phyloP scores from a whole-genome alignment of 2,113 vertebrate genomes.

The Xiphorhynchus elegans region DNA sequence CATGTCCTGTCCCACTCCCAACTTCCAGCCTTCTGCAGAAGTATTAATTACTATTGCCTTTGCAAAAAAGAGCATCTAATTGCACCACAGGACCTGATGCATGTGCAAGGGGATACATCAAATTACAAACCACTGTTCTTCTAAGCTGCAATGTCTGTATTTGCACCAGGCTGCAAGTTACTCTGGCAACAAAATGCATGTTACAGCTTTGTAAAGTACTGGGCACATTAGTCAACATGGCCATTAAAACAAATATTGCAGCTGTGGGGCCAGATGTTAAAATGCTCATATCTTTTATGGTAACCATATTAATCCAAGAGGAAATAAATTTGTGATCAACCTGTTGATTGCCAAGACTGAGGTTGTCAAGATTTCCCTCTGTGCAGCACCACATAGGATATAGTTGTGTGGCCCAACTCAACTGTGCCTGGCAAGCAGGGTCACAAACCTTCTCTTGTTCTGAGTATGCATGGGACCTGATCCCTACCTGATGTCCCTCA shows the following conservation, averaged over 20 bases:
- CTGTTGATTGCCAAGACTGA: neutral
- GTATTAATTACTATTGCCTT: neutral
- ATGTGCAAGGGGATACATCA: neutral
- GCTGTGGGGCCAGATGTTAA: neutral
- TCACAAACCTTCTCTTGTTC: neutral
- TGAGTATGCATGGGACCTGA: neutral
- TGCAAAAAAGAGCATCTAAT: constrained; percentile 1
- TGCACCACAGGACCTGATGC: neutral
- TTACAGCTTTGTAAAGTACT: neutral
- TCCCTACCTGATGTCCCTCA: neutral
- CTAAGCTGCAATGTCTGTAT: neutral
- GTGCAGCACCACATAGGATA: neutral
- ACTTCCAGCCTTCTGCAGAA: neutral
- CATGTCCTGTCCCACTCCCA: neutral
- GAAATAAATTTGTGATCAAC: neutral
- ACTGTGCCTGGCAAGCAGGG: neutral
- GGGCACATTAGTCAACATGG: neutral
- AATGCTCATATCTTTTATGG: neutral
- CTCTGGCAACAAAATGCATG: constrained; percentile 17
- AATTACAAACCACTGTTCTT: constrained; percentile 5
- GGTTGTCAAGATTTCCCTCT: neutral
- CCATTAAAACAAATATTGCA: neutral
- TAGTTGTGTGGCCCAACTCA: neutral
- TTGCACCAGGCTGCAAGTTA: neutral
- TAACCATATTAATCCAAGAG: neutral